Base-by-base conservation (phyloP, 1,140 invertebrate species). In the Macrobrachium nipponense region DNA sequence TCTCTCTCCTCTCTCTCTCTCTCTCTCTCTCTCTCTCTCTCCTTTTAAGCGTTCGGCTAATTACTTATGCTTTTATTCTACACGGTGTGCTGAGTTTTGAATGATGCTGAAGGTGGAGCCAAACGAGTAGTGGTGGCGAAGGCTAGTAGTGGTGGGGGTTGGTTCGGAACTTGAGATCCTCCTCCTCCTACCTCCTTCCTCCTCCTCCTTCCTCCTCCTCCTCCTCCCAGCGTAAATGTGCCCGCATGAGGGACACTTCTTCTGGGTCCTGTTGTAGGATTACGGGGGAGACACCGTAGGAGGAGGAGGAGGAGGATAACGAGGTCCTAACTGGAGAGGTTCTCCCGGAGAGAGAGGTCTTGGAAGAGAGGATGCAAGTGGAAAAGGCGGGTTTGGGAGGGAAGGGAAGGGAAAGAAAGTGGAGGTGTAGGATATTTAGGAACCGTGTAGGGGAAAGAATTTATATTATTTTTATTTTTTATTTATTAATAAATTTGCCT, bases 211-310 rank as follows among this genome's bases (percentile, higher is more conserved):
- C 27, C 27, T 36, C 27, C 27, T 36, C 27, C 27, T 62, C 62
- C 66, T 20, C 68, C 73, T 11, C n/a, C n/a, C n/a, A 44, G 83
- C 72, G 83, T 85, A 61, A 85, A 85, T 85, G 83, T 79, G 83
- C 83, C 83, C 83, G 83, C 83, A 85, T 85, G 83, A 62, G 76
- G 73, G 70, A 51, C 51, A 51, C 51, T 51, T 51, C 1, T 36
- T 36, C 27, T 36, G 27, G 27, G 4, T 73, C 12, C 80, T 60
- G 68, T 18, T 60, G 68, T 18, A 44, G 20, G 23, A 51, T 5
- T 6, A 2, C 14, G 36, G 20, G 51, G 75, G 75, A 58, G 75
- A 23, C 44, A 70, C 51, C n/a, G n/a, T n/a, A 59, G 68, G 78
- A 62, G 20, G 15, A 36, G 10, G n/a, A 64, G 59, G 78, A 80